These are phyloP conservation scores for Petrocephalus schoutedeni DNA, from an alignment of 2,797 vertebrate species.

Conservation along the genomic window DNA sequence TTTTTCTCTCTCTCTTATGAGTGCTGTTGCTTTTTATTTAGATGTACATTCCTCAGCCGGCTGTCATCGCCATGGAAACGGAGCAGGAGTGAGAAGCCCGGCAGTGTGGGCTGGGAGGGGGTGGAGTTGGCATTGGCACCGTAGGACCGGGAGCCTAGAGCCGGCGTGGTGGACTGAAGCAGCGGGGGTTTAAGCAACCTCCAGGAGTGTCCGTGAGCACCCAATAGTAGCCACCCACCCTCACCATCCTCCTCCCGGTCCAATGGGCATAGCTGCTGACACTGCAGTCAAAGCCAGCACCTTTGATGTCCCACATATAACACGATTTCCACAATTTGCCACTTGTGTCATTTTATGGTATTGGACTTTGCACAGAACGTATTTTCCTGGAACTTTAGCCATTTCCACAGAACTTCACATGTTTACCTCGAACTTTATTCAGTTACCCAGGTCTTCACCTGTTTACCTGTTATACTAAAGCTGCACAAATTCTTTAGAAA, in stretches of 20 bases:
- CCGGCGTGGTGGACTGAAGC: conserved; percentile 39
- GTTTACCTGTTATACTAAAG: background rate
- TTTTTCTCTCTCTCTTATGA: conserved; percentile 35
- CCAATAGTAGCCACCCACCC: background rate
- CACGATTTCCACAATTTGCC: background rate
- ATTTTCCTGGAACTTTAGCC: background rate
- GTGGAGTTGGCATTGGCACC: conserved; percentile 41
- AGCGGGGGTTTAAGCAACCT: conserved; percentile 22
- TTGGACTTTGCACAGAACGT: background rate
- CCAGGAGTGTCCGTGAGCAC: conserved; percentile 27
- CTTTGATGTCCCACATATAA: background rate
- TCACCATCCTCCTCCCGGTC: background rate
- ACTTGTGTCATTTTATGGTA: background rate
- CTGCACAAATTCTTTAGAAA: background rate
- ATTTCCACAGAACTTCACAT: background rate
- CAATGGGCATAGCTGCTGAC: background rate
- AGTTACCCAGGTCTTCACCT: background rate
- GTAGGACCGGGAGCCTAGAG: conserved; percentile 29
- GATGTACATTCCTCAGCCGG: conserved; percentile 57
- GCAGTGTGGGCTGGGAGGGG: conserved; percentile 34
- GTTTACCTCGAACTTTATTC: background rate
- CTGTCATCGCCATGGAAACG: conserved; percentile 74
- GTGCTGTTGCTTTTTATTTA: conserved; percentile 51
- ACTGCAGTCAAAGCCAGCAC: background rate
- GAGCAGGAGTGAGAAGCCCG: conserved; percentile 52